These are phyloP conservation scores for Eidolon helvum DNA, from an alignment of 2,113 vertebrate genomes.

Conservation along the genomic window DNA sequence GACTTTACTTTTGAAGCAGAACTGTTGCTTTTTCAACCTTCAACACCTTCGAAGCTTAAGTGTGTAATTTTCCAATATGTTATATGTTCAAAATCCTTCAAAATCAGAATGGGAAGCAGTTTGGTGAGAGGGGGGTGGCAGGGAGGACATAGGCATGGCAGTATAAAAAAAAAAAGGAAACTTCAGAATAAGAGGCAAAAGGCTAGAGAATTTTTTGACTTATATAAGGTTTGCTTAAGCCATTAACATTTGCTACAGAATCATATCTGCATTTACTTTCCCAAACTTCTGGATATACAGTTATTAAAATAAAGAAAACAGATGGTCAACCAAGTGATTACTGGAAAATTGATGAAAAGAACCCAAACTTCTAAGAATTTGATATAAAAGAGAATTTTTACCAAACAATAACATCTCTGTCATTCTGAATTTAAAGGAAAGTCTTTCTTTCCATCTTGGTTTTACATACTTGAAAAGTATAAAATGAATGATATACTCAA, in stretches of 20 bases:
- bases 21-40: constrained; percentile 42
- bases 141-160: not conserved
- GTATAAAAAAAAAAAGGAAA: not conserved
- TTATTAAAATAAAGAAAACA: constrained; percentile 76
- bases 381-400: constrained; percentile 69
- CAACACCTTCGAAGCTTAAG: constrained; percentile 24
- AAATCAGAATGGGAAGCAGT: not conserved
- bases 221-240: constrained; percentile 50
- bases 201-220: constrained; percentile 56
- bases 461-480: constrained; percentile 6
- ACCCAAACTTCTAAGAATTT: constrained; percentile 75
- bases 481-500: not conserved
- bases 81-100: not conserved
- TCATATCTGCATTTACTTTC: constrained; percentile 68
- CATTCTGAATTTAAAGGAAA: constrained; percentile 56
- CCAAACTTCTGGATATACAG: constrained; percentile 76
- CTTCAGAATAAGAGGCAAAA: constrained; percentile 48
- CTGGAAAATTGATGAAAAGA: constrained; percentile 76
- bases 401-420: constrained; percentile 60
- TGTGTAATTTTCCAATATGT: not conserved
- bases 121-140: not conserved
- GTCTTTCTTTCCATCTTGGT: constrained; percentile 37
- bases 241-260: constrained; percentile 62
- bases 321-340: constrained; percentile 72
- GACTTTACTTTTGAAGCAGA: constrained; percentile 49